Conservation (phyloP, 1,140 invertebrate species). For the Ruditapes philippinarum region DNA sequence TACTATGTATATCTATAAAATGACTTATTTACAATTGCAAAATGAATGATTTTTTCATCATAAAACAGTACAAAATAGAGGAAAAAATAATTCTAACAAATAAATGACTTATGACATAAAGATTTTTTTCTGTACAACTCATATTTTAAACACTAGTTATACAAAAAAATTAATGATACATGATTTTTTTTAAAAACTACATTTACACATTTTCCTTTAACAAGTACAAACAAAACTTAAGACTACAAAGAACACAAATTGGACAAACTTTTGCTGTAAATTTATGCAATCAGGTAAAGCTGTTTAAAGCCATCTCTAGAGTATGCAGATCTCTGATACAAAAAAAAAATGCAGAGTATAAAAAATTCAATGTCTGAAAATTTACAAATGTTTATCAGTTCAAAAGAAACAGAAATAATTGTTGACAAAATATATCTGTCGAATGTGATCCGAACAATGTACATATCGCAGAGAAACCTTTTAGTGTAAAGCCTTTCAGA, state of each 20-base stretch:
- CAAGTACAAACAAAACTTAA: conserved; percentile 48
- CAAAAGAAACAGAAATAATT: neutral
- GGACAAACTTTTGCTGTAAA: conserved; percentile 42
- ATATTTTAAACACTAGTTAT: conserved; percentile 22
- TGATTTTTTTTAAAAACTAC: conserved; percentile 12
- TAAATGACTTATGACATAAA: conserved; percentile 38
- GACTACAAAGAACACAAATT: conserved; percentile 40
- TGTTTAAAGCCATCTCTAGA: conserved; percentile 13
- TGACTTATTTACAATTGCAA: conserved; percentile 61
- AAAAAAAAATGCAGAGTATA: conserved; percentile 3
- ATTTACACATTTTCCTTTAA: conserved; percentile 16
- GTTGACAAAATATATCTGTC: conserved; percentile 8
- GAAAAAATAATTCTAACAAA: conserved; percentile 51
- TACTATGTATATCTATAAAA: conserved; percentile 67
- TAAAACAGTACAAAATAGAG: conserved; percentile 60
- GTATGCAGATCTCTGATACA: conserved; percentile 32
- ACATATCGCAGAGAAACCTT: neutral
- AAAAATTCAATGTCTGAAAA: conserved; percentile 42
- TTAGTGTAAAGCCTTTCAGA: conserved; percentile 35
- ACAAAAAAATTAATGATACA: conserved; percentile 41
- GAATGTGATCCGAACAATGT: conserved; percentile 37
- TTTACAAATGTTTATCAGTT: conserved; percentile 15
- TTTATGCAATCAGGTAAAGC: conserved; percentile 14
- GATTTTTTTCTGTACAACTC: conserved; percentile 68
- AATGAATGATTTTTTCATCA: conserved; percentile 49